A percentile compares a stretch with the other conserved stretches of the same genome.
Evolutionary conservation across 1,140 invertebrate species (phyloP).

Genomic region (Drosophila neocordata): DNA sequence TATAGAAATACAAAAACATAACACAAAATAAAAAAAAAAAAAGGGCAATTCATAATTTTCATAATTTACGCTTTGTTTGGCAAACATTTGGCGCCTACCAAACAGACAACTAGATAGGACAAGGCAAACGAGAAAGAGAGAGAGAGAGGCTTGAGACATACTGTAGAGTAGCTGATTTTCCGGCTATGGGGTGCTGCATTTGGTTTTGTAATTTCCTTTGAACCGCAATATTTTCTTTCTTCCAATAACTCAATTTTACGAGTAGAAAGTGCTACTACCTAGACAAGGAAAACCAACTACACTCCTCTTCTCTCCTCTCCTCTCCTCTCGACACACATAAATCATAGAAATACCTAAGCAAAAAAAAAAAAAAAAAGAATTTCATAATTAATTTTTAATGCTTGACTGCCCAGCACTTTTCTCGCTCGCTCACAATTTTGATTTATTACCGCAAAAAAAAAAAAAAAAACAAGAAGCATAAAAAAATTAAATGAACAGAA

Average conservation of each 20-base stretch:
- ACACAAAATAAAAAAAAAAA: slow-evolving; percentile 14
- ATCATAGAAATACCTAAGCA: slow-evolving; percentile 62
- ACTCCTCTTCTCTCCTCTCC: no score
- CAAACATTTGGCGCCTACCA: slow-evolving; percentile 74
- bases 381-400: slow-evolving; percentile 81
- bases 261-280: slow-evolving; percentile 31
- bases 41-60: slow-evolving; percentile 80
- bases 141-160: not conserved
- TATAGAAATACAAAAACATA: not conserved
- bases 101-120: not conserved
- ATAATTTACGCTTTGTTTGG: slow-evolving; percentile 82
- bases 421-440: slow-evolving; percentile 51
- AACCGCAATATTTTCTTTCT: slow-evolving; percentile 62
- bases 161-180: not conserved
- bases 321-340: slow-evolving; percentile 60
- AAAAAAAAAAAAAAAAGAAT: slow-evolving; percentile 34
- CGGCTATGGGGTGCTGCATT: slow-evolving; percentile 46
- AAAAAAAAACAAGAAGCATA: not conserved
- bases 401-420: slow-evolving; percentile 62
- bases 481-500: slow-evolving; percentile 6
- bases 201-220: slow-evolving; percentile 43
- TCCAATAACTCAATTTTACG: slow-evolving; percentile 78
- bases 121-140: not conserved
- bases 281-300: not conserved
- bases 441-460: slow-evolving; percentile 50